These are phyloP conservation scores for Anguilla pacifica DNA, from an alignment of 2,797 vertebrate species.

Conservation along the genomic window DNA sequence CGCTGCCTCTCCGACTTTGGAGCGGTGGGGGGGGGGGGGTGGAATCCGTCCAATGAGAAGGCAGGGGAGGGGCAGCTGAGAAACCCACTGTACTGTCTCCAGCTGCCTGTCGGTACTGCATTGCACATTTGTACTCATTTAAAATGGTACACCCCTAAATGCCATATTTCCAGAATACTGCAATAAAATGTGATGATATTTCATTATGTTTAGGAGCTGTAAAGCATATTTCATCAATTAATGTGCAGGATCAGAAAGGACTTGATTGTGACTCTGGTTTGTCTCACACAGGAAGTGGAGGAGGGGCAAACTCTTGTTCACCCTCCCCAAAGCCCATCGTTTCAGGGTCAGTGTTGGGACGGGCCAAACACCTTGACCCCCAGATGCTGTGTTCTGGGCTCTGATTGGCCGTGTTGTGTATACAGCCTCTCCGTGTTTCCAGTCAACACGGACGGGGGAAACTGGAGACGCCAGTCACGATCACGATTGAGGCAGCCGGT, in stretches of 20 bases:
- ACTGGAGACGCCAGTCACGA: neutral
- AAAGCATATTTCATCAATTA: neutral
- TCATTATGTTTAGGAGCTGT: neutral
- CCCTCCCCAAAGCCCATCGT: neutral
- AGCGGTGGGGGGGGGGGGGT: neutral
- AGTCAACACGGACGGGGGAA: neutral
- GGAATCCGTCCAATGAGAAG: neutral
- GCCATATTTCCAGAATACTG: no score
- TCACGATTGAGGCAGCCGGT: neutral
- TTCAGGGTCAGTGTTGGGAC: neutral
- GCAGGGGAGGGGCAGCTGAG: neutral
- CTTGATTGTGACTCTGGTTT: neutral
- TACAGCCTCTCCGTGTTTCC: constrained; percentile 5
- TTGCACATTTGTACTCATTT: neutral
- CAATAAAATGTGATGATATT: neutral
- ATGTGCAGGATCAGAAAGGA: neutral
- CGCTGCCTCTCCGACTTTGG: neutral
- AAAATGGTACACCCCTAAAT: neutral
- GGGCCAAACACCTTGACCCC: neutral
- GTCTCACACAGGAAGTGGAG: neutral
- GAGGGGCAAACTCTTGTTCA: neutral
- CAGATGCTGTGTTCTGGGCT: neutral
- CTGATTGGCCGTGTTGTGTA: neutral
- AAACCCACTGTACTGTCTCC: neutral
- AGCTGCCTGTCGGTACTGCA: neutral